Conservation (phyloP, 2,113 vertebrate genomes). For the Xiphophorus maculatus region DNA sequence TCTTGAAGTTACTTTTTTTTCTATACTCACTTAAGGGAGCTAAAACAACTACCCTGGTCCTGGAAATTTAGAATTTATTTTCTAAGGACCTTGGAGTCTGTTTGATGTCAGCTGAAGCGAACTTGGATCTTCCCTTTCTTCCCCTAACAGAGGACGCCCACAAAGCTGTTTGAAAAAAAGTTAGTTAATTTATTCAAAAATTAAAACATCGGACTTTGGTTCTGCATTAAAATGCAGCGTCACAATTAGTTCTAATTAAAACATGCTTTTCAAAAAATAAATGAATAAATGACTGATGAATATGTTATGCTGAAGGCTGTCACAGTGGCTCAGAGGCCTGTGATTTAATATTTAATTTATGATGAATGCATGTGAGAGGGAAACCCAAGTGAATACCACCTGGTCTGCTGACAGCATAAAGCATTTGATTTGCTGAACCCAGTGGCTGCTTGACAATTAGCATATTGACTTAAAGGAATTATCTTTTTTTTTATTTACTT, state of each 20-base stretch:
- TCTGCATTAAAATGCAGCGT: no score
- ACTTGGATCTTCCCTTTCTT: not conserved
- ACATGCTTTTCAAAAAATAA: not conserved
- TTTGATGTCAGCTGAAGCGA: constrained; percentile 1
- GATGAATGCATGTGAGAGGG: constrained; percentile 1
- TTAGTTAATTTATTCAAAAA: no score
- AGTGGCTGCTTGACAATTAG: not conserved
- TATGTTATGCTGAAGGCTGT: not conserved
- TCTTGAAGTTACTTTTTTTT: not conserved
- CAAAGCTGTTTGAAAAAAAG: no score
- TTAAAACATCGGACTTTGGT: no score
- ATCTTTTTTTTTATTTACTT: not conserved
- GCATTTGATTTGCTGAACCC: not conserved
- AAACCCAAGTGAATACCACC: constrained; percentile 10
- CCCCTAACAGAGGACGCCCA: constrained; percentile 2
- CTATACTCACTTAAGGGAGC: not conserved
- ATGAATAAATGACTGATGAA: not conserved
- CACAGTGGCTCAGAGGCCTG: not conserved
- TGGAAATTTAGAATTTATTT: constrained; percentile 6
- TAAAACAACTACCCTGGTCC: not conserved
- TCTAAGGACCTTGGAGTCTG: not conserved
- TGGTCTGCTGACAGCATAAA: constrained; percentile 1
- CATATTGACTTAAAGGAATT: not conserved
- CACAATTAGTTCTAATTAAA: no score
- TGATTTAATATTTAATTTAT: constrained; percentile 10